Percentiles rank a stretch among this genome's conserved stretches.
Conservation (phyloP, 2,113 vertebrate species). For the Cephalopterus ornatus region DNA sequence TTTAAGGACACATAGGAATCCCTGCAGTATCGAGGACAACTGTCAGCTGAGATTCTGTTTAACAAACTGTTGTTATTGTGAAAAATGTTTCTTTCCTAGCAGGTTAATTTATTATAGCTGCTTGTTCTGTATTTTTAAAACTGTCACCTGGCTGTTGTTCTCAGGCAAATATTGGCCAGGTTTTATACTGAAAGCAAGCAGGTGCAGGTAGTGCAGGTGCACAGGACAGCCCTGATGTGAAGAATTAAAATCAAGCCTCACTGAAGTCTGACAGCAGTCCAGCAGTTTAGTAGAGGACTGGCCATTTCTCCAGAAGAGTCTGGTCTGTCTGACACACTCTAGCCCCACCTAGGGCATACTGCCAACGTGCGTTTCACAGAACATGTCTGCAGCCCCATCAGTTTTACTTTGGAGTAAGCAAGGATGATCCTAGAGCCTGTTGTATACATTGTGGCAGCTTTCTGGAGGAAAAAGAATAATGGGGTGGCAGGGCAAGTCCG, state of each 20-base stretch:
- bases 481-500: accelerated
- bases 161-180: not conserved
- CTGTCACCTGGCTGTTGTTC: not conserved
- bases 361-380: not conserved
- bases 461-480: not conserved
- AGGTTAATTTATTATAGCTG: not conserved
- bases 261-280: not conserved
- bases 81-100: not conserved
- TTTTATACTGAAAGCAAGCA: not conserved
- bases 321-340: accelerated
- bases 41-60: not conserved
- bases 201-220: no score
- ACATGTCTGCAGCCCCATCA: accelerated
- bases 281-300: not conserved
- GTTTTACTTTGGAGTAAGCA: not conserved
- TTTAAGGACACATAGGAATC: not conserved
- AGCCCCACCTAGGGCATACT: accelerated
- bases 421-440: not conserved
- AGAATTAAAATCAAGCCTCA: not conserved
- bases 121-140: not conserved
- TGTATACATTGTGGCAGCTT: accelerated
- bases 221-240: not conserved
- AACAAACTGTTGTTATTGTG: not conserved
- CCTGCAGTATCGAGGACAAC: not conserved
- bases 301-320: not conserved